Base-by-base conservation (phyloP, 2,888 invertebrate species). In the Myopa testacea region DNA sequence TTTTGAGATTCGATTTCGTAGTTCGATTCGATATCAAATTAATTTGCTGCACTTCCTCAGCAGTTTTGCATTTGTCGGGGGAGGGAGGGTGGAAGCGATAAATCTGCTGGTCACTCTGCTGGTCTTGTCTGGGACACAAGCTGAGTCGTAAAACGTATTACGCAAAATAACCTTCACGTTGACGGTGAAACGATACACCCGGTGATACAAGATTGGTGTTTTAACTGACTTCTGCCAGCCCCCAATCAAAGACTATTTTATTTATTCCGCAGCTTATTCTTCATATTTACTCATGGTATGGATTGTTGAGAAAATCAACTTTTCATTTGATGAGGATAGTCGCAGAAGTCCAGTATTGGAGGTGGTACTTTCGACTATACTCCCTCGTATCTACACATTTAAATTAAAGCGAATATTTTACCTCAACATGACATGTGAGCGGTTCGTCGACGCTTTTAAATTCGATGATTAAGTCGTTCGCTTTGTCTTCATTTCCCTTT, bases 391-490 rank as follows among this genome's bases (percentile, higher is more conserved):
- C 19, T 62, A 5, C 62, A 19, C 8, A 55, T 55, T 55, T 55
- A 14, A n/a, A n/a, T 55, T 55, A 55, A 6, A 55, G 55, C 55
- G 16, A n/a, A 55, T 5, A 5, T 55, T 55, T 62, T 62, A 8
- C 10, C 52, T 8, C 8, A 14, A 52, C 26, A 26, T 26, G 26
- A 26, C 26, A 26, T 12, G 55, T 55, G 5, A 6, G 55, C 12
- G 19, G 12, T 60, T 52, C 74, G 16, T n/a, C 10, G 60, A 37
- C 26, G 60, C 58, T 69, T 75, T 75, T 69, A 69, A 68, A 75
- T n/a, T 68, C n/a, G 45, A 69, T 75, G 75, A 75, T 75, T 75
- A 75, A 75, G 75, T 69, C 40, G 75, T 75, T 75, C 68, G 55
- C 68, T 69, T 65, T 69, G 60, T 75, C 26, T 65, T 55, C 52